Evolutionary conservation across 2,797 vertebrate genomes (phyloP).

Genomic region (Sebastes jordani): DNA sequence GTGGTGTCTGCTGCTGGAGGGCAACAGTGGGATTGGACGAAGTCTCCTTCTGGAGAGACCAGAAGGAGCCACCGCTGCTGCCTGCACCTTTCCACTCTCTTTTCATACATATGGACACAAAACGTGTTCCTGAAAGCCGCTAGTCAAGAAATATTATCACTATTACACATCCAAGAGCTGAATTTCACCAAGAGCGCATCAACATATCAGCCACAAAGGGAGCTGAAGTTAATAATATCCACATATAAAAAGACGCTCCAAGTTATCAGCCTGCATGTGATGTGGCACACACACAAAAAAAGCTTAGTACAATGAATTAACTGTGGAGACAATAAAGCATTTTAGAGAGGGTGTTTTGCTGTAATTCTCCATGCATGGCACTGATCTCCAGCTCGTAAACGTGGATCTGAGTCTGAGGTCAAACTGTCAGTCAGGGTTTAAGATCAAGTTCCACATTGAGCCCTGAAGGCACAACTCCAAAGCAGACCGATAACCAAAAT

Average conservation of each 20-base stretch:
- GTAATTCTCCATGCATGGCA: constrained; percentile 39
- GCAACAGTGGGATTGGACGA: constrained; percentile 11
- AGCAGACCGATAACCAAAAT: constrained; percentile 63
- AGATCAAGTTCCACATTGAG: constrained; percentile 77
- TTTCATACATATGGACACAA: not conserved
- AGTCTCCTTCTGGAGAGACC: constrained; percentile 25
- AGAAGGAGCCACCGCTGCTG: constrained; percentile 4
- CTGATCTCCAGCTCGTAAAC: constrained; percentile 60
- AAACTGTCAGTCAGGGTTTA: constrained; percentile 68
- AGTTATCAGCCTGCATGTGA: constrained; percentile 7
- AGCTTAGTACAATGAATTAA: not conserved
- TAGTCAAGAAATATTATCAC: not conserved
- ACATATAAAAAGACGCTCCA: constrained; percentile 30
- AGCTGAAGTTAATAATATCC: constrained; percentile 42
- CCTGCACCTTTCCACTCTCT: not conserved
- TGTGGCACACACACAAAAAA: not conserved
- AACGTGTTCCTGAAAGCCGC: not conserved
- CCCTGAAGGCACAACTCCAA: constrained; percentile 63
- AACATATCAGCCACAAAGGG: constrained; percentile 48
- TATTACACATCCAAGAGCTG: not conserved
- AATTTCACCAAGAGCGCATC: constrained; percentile 50
- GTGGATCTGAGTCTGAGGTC: constrained; percentile 67
- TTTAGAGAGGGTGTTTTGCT: not conserved
- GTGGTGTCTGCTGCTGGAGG: constrained; percentile 1
- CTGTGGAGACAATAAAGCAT: constrained; percentile 30